These are phyloP conservation scores for Saiga tatarica DNA, from an alignment of 2,113 vertebrate species.

Conservation along the genomic window DNA sequence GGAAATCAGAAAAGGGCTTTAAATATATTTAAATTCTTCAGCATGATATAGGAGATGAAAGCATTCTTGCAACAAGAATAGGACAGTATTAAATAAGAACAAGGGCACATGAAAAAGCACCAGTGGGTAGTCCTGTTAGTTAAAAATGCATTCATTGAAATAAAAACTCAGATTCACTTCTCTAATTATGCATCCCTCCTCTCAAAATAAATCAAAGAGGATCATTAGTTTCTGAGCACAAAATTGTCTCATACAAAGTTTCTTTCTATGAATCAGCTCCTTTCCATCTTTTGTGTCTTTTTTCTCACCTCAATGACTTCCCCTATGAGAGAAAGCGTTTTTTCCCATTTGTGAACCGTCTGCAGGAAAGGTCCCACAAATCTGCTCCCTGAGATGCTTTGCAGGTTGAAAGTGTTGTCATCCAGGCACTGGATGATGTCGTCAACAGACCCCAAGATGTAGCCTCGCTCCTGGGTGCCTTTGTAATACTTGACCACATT, in stretches of 20 bases:
- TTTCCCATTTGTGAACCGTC: constrained; percentile 91
- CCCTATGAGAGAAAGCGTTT: constrained; percentile 91
- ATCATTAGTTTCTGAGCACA: neutral
- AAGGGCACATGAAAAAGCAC: neutral
- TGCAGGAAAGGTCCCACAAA: constrained; percentile 94
- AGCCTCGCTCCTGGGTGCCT: constrained; percentile 90
- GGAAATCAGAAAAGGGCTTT: neutral
- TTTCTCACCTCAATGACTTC: constrained; percentile 93
- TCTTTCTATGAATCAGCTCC: neutral
- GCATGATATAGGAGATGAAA: neutral
- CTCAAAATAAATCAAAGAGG: neutral
- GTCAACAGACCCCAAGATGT: constrained; percentile 89
- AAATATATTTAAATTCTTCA: neutral
- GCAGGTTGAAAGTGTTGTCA: constrained; percentile 92
- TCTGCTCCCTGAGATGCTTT: constrained; percentile 93
- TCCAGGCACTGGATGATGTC: constrained; percentile 92
- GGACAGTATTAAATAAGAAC: neutral
- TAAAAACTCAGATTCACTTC: neutral
- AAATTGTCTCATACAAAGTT: neutral
- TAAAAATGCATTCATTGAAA: neutral
- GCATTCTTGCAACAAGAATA: neutral
- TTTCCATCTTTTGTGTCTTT: neutral
- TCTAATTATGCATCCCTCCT: neutral
- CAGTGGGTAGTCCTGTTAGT: neutral
- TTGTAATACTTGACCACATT: constrained; percentile 88